Conservation (phyloP, 2,888 invertebrate genomes). For the Malthinus flaveolus region DNA sequence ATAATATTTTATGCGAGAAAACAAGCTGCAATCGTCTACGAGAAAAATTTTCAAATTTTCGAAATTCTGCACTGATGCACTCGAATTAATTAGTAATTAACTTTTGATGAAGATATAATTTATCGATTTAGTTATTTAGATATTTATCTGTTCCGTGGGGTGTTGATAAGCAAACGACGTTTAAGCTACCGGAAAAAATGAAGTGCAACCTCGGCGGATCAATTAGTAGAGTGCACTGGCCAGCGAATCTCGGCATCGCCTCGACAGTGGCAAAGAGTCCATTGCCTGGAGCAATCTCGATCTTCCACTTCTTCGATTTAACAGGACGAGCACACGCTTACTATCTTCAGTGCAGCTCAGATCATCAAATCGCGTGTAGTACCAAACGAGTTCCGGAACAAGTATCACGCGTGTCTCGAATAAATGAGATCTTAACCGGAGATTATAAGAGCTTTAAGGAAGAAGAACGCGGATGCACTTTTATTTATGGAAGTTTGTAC, state of each 20-base stretch:
- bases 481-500: not conserved
- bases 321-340: constrained; percentile 34
- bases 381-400: constrained; percentile 17
- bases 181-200: constrained; percentile 17
- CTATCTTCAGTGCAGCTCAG: constrained; percentile 35
- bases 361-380: constrained; percentile 19
- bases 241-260: constrained; percentile 35
- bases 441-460: constrained; percentile 4
- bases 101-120: too few species aligned
- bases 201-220: constrained; percentile 18
- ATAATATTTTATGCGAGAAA: not conserved
- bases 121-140: too few species aligned
- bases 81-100: not conserved
- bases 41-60: not conserved
- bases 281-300: constrained; percentile 29
- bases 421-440: constrained; percentile 4
- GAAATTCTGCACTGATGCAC: not conserved
- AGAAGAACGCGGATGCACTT: constrained; percentile 12
- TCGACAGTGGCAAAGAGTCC: constrained; percentile 36
- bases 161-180: not conserved
- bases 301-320: constrained; percentile 38
- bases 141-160: too few species aligned
- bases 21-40: too few species aligned
- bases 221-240: constrained; percentile 31
- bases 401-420: constrained; percentile 9